These are phyloP conservation scores for Pyrrhia umbra DNA, from an alignment of 2,888 invertebrate species.

Conservation along the genomic window DNA sequence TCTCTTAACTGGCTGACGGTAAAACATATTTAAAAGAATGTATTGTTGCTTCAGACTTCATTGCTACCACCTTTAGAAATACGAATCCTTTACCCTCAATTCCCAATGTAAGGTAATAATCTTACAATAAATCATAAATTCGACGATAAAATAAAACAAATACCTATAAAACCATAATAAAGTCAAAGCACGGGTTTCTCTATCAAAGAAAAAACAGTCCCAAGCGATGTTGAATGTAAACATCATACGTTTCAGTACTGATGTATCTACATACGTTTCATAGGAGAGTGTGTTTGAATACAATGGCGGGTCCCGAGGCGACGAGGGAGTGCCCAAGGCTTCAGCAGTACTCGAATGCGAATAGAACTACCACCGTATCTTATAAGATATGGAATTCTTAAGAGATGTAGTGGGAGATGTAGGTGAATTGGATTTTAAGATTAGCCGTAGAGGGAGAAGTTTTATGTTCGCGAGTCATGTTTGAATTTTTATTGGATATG, in stretches of 20 bases:
- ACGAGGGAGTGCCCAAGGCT: conserved; percentile 63
- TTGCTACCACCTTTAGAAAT: neutral
- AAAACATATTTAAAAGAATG: conserved; percentile 32
- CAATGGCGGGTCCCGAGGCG: conserved; percentile 68
- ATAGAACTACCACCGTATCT: conserved; percentile 54
- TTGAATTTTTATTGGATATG: neutral
- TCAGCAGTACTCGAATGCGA: conserved; percentile 49
- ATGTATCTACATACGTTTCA: conserved; percentile 56
- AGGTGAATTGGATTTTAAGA: conserved; percentile 60
- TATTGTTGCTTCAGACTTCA: neutral
- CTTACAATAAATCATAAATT: conserved; percentile 44
- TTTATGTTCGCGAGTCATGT: conserved; percentile 6
- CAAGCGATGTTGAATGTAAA: conserved; percentile 51
- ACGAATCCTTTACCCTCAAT: conserved; percentile 7
- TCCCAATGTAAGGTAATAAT: conserved; percentile 34
- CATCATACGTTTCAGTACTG: conserved; percentile 61
- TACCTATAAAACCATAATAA: conserved; percentile 53
- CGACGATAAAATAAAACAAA: conserved; percentile 52
- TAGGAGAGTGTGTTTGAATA: conserved; percentile 67
- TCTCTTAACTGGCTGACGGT: conserved; percentile 20
- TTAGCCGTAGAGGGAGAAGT: conserved; percentile 25
- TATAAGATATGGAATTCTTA: conserved; percentile 57
- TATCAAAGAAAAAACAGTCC: conserved; percentile 51
- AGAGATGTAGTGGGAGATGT: conserved; percentile 56
- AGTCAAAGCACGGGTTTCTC: conserved; percentile 44